phyloP scores from a whole-genome alignment of 2,113 vertebrate species.

The Isichthys henryi region DNA sequence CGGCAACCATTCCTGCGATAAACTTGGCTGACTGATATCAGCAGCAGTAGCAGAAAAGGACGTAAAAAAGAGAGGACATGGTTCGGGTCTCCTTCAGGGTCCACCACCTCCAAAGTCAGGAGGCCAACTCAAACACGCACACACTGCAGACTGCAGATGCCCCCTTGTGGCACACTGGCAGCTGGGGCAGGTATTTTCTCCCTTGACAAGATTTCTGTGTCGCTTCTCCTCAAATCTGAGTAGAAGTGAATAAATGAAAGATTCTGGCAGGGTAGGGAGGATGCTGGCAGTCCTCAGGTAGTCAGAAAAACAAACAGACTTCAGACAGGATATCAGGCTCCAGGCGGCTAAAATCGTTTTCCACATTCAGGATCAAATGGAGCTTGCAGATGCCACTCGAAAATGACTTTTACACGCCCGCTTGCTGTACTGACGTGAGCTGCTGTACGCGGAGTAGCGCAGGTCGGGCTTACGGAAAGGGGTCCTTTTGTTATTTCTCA shows the following conservation, averaged over 20 bases:
- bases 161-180: not conserved
- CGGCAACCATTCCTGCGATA: not conserved
- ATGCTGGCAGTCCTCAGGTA: slow-evolving; percentile 18
- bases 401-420: not conserved
- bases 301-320: slow-evolving; percentile 25
- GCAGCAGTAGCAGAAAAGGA: not conserved
- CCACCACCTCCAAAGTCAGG: not conserved
- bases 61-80: no score
- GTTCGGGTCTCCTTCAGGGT: not conserved
- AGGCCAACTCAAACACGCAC: not conserved
- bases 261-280: slow-evolving; percentile 19
- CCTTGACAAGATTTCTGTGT: not conserved
- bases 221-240: slow-evolving; percentile 2
- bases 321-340: slow-evolving; percentile 37
- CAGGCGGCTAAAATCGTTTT: slow-evolving; percentile 15
- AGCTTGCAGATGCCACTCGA: not conserved
- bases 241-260: slow-evolving; percentile 32
- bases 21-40: not conserved
- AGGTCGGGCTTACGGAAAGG: not conserved
- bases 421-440: not conserved
- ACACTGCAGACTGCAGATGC: not conserved
- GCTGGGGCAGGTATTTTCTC: not conserved
- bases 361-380: slow-evolving; percentile 15
- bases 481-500: not conserved
- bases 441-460: not conserved